Base-by-base conservation (phyloP, 2,888 invertebrate genomes). In the Yponomeuta evonymella region DNA sequence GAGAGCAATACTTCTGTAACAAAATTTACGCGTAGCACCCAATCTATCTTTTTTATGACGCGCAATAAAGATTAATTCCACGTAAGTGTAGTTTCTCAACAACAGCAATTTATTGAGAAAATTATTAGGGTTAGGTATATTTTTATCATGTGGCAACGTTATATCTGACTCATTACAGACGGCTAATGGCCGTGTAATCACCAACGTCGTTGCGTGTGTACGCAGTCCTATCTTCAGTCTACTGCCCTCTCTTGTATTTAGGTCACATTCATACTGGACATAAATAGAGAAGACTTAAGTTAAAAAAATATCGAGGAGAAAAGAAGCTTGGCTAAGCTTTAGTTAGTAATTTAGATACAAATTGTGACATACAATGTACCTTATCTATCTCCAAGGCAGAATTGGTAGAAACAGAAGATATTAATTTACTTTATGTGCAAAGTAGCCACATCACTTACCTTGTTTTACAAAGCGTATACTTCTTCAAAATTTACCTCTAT, bases 51-150 rank as follows among this genome's bases (percentile, higher is more conserved):
- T 23, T 65, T 30, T 23, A 65, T 29, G 65, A 30, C 65, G 33
- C 8, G 33, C 65, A 30, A 65, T 65, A 65, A 65, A 65, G 29
- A 65, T 65, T 65, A 65, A 23, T 65, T 65, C 5, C 30, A 30
- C 29, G 12, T 63, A 65, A 33, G 33, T 29, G 11, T 65, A 65
- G 33, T 30, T 33, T 65, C 30, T 65, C 65, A 65, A 65, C 33
- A 33, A 65, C 11, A 65, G 65, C 65, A 65, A 65, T 33, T 33
- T 65, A 11, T 43, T 65, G 29, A 65, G 65, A 30, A 29, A 65
- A 65, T 65, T 30, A 65, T 5, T 58, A 15, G 4, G 15, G 51
- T 58, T 15, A 23, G 23, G 23, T 23, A 58, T 58, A 58, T 58
- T 58, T 58, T 58, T 58, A 58, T 58, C 51, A 58, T 15, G 51